phyloP scores from a whole-genome alignment of 1,140 invertebrate species.

The Zaprionus lachaisei region DNA sequence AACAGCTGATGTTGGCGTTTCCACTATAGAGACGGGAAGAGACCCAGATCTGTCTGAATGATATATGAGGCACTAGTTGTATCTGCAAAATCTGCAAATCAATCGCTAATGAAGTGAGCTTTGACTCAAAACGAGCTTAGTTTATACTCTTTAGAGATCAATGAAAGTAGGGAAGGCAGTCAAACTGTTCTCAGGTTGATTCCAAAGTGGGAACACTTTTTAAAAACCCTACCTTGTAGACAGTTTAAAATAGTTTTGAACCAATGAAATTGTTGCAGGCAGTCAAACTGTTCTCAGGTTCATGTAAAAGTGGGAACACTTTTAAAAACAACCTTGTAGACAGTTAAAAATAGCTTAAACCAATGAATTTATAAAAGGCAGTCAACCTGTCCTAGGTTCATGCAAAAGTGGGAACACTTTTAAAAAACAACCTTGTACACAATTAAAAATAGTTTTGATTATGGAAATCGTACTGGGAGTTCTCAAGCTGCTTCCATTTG shows the following conservation, averaged over 20 bases:
- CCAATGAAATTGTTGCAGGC: no score
- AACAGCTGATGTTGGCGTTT: conserved; percentile 32
- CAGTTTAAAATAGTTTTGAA: background rate
- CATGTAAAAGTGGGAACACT: background rate
- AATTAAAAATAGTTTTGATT: background rate
- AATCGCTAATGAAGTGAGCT: background rate
- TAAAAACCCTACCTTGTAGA: background rate
- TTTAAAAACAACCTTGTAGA: background rate
- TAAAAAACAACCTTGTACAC: background rate
- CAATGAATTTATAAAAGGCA: no score
- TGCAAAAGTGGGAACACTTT: background rate
- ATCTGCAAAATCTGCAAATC: background rate
- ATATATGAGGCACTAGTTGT: background rate
- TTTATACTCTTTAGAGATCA: background rate
- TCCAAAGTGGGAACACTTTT: background rate
- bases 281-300: background rate
- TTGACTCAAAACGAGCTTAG: background rate
- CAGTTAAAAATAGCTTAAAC: background rate
- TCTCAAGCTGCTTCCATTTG: conserved; percentile 31
- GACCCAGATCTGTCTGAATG: conserved; percentile 1
- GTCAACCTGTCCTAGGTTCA: background rate
- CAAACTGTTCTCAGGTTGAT: background rate
- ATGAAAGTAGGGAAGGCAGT: no score
- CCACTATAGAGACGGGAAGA: background rate
- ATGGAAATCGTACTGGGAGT: background rate